Evolutionary conservation across 2,797 vertebrate genomes (phyloP).

Genomic region (Thamnophis elegans): DNA sequence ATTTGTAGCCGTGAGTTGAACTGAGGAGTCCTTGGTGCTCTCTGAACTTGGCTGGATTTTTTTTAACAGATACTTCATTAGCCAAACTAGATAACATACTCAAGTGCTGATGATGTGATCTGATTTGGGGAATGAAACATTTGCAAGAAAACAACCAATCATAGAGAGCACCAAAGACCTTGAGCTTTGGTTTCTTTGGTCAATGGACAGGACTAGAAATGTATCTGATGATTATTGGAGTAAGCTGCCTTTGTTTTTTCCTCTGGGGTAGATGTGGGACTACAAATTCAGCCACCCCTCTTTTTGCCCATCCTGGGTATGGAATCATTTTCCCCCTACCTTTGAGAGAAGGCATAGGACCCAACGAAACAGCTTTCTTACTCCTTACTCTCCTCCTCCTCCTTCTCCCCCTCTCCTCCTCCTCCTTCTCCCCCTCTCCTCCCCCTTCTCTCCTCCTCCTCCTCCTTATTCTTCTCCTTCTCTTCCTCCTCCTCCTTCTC

Average conservation of each 20-base stretch:
- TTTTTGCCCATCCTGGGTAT: not conserved
- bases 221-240: not conserved
- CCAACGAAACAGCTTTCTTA: not conserved
- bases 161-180: not conserved
- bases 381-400: not conserved
- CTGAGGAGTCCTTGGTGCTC: not conserved
- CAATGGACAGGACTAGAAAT: not conserved
- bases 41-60: not conserved
- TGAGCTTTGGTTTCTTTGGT: not conserved
- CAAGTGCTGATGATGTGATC: not conserved
- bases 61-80: not conserved
- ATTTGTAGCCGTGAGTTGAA: not conserved
- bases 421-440: too few species aligned
- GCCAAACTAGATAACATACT: not conserved
- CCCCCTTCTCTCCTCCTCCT: too few species aligned
- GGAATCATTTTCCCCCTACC: not conserved
- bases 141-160: not conserved
- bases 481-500: too few species aligned
- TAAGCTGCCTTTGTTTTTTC: not conserved
- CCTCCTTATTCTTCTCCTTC: too few species aligned
- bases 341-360: not conserved
- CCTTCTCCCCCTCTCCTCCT: too few species aligned
- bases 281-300: not conserved
- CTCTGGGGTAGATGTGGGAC: not conserved
- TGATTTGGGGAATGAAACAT: not conserved